phyloP scores from a whole-genome alignment of 2,113 vertebrate species.

The Colaptes auratus region DNA sequence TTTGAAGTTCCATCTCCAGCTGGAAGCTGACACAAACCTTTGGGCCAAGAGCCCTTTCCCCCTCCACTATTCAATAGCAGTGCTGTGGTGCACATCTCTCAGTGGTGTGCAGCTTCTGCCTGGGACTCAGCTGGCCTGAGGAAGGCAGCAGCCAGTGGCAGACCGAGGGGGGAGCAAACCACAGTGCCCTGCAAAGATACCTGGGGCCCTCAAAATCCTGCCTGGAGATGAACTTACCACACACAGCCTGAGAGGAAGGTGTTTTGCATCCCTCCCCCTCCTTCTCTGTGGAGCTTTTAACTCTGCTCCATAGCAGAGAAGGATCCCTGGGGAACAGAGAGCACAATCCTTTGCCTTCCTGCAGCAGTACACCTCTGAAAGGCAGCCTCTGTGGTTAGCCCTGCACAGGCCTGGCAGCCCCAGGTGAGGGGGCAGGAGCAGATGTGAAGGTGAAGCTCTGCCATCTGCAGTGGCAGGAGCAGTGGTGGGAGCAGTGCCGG shows the following conservation, averaged over 20 bases:
- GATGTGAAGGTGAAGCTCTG: not conserved
- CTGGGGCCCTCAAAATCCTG: not conserved
- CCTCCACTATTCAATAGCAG: not conserved
- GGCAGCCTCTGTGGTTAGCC: not conserved
- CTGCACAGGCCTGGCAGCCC: not conserved
- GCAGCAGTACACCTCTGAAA: not conserved
- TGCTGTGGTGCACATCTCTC: not conserved
- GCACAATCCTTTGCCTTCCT: not conserved
- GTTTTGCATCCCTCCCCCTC: not conserved
- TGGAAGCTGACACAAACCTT: conserved; percentile 10
- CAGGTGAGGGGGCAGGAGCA: not conserved
- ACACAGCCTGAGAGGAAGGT: not conserved
- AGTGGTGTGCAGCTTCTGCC: not conserved
- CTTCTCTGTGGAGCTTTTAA: not conserved
- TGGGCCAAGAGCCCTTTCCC: not conserved
- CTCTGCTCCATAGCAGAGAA: not conserved
- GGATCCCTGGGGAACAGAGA: not conserved
- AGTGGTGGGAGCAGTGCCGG: not conserved
- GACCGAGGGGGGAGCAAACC: not conserved
- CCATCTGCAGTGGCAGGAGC: not conserved
- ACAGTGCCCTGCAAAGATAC: not conserved
- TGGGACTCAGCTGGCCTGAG: not conserved
- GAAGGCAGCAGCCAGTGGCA: not conserved
- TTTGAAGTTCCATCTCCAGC: conserved; percentile 42
- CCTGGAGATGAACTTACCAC: not conserved